Conservation (phyloP, 2,888 invertebrate genomes). For the Electrophaes corylata region DNA sequence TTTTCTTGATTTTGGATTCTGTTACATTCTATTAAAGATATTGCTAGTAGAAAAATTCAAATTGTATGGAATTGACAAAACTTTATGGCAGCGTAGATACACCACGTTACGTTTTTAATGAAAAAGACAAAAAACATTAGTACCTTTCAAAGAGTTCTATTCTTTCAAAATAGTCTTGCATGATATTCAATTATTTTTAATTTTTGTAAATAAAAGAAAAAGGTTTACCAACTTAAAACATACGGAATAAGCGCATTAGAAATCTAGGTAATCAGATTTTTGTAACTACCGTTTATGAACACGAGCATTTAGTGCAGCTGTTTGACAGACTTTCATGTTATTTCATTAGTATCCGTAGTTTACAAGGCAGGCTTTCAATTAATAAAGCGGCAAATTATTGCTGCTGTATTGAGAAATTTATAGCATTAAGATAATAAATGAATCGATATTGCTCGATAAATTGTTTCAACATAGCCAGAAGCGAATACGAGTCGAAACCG, state of each 20-base stretch:
- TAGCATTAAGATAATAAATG: constrained; percentile 26
- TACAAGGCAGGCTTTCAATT: constrained; percentile 26
- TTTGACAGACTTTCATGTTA: constrained; percentile 43
- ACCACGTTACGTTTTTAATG: too few species aligned
- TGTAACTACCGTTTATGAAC: constrained; percentile 43
- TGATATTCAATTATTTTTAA: too few species aligned
- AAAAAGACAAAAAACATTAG: too few species aligned
- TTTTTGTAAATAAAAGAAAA: too few species aligned
- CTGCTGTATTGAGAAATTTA: constrained; percentile 20
- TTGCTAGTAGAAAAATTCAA: too few species aligned
- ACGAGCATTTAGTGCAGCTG: constrained; percentile 44
- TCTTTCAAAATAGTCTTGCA: too few species aligned
- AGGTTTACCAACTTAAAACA: too few species aligned
- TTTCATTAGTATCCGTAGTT: constrained; percentile 32
- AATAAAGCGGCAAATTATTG: constrained; percentile 16
- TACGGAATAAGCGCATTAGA: background rate
- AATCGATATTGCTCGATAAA: constrained; percentile 26
- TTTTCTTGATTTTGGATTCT: too few species aligned
- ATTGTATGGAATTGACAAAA: too few species aligned
- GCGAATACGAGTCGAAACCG: background rate
- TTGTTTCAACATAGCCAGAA: constrained; percentile 13
- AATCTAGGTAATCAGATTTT: background rate
- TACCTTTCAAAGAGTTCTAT: too few species aligned
- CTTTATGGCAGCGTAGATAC: too few species aligned
- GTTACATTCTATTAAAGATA: too few species aligned